Percentiles rank a stretch among this genome's conserved stretches.
phyloP scores from a whole-genome alignment of 2,113 vertebrate species.

The Mustelus asterias region DNA sequence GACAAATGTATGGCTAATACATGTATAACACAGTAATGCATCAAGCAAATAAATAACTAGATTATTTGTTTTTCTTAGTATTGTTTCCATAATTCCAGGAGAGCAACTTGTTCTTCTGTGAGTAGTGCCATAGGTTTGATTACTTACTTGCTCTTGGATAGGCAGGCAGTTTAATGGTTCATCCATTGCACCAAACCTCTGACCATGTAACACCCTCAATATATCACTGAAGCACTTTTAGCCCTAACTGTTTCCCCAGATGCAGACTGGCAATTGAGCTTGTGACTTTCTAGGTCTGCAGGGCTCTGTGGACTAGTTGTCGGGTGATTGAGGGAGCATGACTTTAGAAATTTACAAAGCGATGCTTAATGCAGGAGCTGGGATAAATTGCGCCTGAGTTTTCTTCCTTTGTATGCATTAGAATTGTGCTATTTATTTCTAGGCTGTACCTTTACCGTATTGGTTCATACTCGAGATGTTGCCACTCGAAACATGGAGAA shows the following conservation, averaged over 20 bases:
- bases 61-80: neutral
- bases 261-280: neutral
- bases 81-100: neutral
- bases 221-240: neutral
- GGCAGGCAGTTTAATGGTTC: neutral
- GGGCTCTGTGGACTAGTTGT: neutral
- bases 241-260: neutral
- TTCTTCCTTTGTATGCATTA: neutral
- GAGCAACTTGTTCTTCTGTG: no score
- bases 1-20: neutral
- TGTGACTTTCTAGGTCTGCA: neutral
- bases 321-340: neutral
- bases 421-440: constrained; percentile 25
- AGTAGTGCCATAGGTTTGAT: no score
- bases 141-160: neutral
- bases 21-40: neutral
- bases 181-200: neutral
- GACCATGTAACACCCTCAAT: neutral
- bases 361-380: neutral
- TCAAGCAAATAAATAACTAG: neutral
- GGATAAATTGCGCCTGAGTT: neutral
- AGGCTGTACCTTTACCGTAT: constrained; percentile 91
- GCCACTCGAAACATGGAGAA: constrained; percentile 97
- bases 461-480: constrained; percentile 93
- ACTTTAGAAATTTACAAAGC: neutral